Evolutionary conservation across 1,140 invertebrate genomes (phyloP).

Genomic region (Globodera ellingtonae): DNA sequence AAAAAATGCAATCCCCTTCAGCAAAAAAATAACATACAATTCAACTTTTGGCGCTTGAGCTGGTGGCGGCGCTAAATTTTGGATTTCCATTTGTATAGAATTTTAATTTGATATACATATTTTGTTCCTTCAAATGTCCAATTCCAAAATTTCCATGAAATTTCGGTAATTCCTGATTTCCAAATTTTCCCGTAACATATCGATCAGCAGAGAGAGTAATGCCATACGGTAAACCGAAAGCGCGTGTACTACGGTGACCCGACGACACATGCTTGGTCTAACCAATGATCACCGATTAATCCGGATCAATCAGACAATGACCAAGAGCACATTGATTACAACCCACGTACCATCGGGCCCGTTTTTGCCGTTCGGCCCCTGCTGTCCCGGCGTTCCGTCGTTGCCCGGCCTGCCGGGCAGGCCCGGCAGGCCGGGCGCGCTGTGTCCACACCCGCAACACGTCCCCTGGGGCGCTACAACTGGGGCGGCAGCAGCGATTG

Average conservation of each 20-base stretch:
- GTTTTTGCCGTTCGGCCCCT: slow-evolving; percentile 17
- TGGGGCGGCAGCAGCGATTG: background rate
- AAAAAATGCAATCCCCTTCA: background rate
- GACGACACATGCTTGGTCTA: too few relatives aligned
- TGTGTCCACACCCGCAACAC: slow-evolving; percentile 48
- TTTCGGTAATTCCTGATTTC: too few relatives aligned
- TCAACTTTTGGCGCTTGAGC: slow-evolving; percentile 25
- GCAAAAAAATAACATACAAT: background rate
- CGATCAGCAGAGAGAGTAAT: too few relatives aligned
- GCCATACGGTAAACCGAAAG: too few relatives aligned
- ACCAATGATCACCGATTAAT: too few relatives aligned
- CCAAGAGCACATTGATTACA: too few relatives aligned
- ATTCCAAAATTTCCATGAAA: too few relatives aligned
- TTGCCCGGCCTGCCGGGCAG: slow-evolving; percentile 25
- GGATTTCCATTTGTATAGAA: background rate
- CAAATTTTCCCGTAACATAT: too few relatives aligned
- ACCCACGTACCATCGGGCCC: slow-evolving; percentile 16
- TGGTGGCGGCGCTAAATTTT: slow-evolving; percentile 7
- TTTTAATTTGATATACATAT: too few relatives aligned
- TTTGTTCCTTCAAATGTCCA: too few relatives aligned
- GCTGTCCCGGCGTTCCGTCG: slow-evolving; percentile 13
- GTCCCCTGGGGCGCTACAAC: background rate
- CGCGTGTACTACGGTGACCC: too few relatives aligned
- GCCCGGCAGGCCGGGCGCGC: slow-evolving; percentile 52
- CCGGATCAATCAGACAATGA: too few relatives aligned